phyloP scores from a whole-genome alignment of 2,113 vertebrate genomes.

The Triplophysa tibetana region DNA sequence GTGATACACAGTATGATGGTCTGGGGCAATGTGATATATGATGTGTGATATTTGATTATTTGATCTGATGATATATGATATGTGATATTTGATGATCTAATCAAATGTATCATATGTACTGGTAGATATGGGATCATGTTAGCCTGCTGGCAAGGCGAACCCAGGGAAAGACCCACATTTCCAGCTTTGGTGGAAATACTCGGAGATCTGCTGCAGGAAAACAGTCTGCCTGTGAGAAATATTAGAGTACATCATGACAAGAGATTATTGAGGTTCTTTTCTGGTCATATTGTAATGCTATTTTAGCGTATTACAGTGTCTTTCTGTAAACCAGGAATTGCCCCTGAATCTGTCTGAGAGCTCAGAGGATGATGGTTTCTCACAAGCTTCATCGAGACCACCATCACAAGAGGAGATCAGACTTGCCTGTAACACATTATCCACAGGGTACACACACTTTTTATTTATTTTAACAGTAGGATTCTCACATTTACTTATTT shows the following conservation, averaged over 20 bases:
- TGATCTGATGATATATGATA: no score
- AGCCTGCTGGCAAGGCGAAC: slow-evolving; percentile 94
- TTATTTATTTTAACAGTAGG: no score
- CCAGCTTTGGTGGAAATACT: slow-evolving; percentile 89
- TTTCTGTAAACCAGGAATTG: slow-evolving; percentile 74
- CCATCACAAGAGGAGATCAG: slow-evolving; percentile 82
- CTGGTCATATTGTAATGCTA: not conserved
- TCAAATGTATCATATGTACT: slow-evolving; percentile 51
- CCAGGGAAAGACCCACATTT: slow-evolving; percentile 89
- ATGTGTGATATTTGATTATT: no score
- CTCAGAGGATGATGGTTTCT: slow-evolving; percentile 90
- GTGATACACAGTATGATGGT: no score
- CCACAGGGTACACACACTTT: slow-evolving; percentile 77
- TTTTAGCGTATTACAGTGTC: not conserved
- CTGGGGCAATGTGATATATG: no score
- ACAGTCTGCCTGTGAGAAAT: slow-evolving; percentile 81
- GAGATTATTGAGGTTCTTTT: not conserved
- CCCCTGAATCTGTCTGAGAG: slow-evolving; percentile 84
- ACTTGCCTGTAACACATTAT: slow-evolving; percentile 80
- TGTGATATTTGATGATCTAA: not conserved
- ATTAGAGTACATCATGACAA: not conserved
- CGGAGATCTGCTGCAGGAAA: slow-evolving; percentile 90
- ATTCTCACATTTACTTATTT: no score
- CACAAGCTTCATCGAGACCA: slow-evolving; percentile 84
- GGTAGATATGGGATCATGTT: slow-evolving; percentile 93